phyloP scores from a whole-genome alignment of 2,113 vertebrate genomes.

The Glaucomys volans region DNA sequence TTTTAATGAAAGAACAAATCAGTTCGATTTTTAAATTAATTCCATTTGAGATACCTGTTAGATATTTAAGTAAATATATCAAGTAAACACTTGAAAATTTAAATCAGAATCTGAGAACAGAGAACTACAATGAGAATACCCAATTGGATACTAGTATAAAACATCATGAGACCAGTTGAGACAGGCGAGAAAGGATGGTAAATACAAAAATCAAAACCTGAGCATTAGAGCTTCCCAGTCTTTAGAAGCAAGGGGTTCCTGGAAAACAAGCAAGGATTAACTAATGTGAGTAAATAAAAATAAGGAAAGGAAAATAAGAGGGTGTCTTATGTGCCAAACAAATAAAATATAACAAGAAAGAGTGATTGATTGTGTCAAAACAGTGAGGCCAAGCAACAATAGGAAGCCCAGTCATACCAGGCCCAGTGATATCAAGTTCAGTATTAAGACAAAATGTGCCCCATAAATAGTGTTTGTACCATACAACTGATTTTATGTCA shows the following conservation, averaged over 20 bases:
- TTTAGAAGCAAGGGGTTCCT: neutral
- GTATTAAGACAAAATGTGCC: neutral
- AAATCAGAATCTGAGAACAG: neutral
- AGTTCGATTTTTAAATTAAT: neutral
- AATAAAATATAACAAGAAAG: neutral
- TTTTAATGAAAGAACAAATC: neutral
- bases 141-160: no score
- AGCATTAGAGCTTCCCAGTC: neutral
- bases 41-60: neutral
- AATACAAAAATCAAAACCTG: neutral
- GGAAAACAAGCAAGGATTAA: neutral
- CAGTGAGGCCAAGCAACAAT: neutral
- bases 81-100: neutral
- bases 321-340: neutral
- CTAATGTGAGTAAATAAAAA: neutral
- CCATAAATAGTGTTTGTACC: neutral
- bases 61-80: neutral
- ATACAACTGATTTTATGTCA: neutral
- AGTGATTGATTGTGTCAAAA: neutral
- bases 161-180: no score
- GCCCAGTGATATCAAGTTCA: neutral
- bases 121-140: neutral
- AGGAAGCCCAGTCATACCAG: neutral
- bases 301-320: neutral
- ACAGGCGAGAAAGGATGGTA: neutral